A percentile compares a stretch with the other conserved stretches of the same genome.
Conservation (phyloP, 2,797 vertebrate genomes). For the Onychomys torridus region DNA sequence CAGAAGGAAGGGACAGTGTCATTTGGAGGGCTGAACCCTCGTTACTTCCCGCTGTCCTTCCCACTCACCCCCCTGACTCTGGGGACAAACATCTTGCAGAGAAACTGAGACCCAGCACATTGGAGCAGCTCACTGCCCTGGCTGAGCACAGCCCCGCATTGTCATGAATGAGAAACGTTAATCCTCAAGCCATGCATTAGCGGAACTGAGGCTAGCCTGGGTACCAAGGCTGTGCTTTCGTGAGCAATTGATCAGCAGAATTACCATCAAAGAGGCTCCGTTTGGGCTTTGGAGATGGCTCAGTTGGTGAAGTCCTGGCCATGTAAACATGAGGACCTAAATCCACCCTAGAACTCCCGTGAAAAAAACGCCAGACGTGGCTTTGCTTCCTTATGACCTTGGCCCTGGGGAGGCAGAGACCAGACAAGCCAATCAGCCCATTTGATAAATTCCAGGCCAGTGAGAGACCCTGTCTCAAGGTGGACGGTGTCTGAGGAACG, state of each 20-base stretch:
- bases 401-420: background rate
- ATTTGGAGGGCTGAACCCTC: background rate
- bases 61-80: background rate
- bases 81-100: background rate
- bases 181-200: background rate
- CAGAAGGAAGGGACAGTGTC: background rate
- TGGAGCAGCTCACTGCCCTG: background rate
- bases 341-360: background rate
- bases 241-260: background rate
- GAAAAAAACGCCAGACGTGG: too few relatives aligned
- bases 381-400: background rate
- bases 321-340: fast-evolving
- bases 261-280: background rate
- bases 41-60: fast-evolving
- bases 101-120: background rate
- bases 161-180: background rate
- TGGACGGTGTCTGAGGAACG: background rate
- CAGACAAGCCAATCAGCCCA: background rate
- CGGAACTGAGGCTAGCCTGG: too few relatives aligned
- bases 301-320: background rate
- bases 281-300: background rate
- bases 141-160: too few relatives aligned
- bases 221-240: background rate
- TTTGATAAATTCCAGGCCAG: background rate
- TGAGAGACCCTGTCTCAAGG: background rate